Evolutionary conservation across 2,888 invertebrate species (phyloP).

Genomic region (Scaptodrosophila latifasciaeformis): DNA sequence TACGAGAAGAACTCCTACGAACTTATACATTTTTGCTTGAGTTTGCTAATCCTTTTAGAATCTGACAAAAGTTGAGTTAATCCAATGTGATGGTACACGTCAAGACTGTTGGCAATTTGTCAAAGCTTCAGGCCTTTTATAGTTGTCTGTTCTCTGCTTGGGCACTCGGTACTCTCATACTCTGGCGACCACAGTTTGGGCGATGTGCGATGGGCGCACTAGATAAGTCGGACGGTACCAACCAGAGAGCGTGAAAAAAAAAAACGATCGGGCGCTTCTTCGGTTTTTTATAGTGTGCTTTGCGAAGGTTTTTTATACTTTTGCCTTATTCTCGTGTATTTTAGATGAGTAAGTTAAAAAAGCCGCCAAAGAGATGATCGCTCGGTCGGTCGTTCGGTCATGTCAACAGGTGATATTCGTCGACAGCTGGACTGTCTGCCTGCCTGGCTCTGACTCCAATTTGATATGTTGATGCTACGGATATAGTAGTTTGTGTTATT

Average conservation of each 20-base stretch:
- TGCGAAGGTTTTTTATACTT: too few species aligned
- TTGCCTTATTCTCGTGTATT: constrained; percentile 41
- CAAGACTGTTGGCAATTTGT: constrained; percentile 53
- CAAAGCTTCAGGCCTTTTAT: constrained; percentile 47
- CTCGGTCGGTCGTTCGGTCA: too few species aligned
- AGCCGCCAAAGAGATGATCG: constrained; percentile 60
- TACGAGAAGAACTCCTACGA: constrained; percentile 50
- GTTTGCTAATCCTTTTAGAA: constrained; percentile 10
- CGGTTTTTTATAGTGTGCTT: too few species aligned
- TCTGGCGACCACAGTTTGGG: constrained; percentile 9
- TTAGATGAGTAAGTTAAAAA: constrained; percentile 55
- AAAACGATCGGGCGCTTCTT: constrained; percentile 51
- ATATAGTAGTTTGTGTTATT: too few species aligned
- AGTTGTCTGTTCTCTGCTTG: constrained; percentile 19
- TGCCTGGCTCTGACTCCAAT: too few species aligned
- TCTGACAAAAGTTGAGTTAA: constrained; percentile 21
- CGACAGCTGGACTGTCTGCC: constrained; percentile 26
- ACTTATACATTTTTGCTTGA: constrained; percentile 60
- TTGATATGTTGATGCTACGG: too few species aligned
- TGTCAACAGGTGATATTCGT: constrained; percentile 55
- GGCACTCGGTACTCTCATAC: constrained; percentile 2
- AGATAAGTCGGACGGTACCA: constrained; percentile 49
- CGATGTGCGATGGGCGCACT: constrained; percentile 67
- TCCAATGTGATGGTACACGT: constrained; percentile 44
- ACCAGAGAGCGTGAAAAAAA: constrained; percentile 21